phyloP scores from a whole-genome alignment of 2,113 vertebrate species.

The Sus scrofa region T2T-Sscrofa CM000826.6:119555501-119556000 shows the following conservation, averaged over 20 bases:
- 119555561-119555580: not conserved
- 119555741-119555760: not conserved
- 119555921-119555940: not conserved
- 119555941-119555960: not conserved
- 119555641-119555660: not conserved
- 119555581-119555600: not conserved
- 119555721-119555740: not conserved
- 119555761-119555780: not conserved
- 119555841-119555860: not conserved
- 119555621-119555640: not conserved
- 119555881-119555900: not conserved
- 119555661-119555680: fast-evolving
- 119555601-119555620: not conserved
- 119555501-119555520: not conserved
- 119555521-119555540: not conserved
- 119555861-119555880: not conserved
- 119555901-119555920: not conserved
- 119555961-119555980: not conserved
- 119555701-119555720: not conserved
- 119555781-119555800: not conserved
- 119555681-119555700: not conserved
- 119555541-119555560: not conserved
- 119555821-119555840: not conserved
- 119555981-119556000: not conserved
- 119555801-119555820: not conserved